Evolutionary conservation across 2,113 vertebrate species (phyloP), one percentile per base, ranked within the genome.

Genomic region (Aegotheles bennettii): DNA sequence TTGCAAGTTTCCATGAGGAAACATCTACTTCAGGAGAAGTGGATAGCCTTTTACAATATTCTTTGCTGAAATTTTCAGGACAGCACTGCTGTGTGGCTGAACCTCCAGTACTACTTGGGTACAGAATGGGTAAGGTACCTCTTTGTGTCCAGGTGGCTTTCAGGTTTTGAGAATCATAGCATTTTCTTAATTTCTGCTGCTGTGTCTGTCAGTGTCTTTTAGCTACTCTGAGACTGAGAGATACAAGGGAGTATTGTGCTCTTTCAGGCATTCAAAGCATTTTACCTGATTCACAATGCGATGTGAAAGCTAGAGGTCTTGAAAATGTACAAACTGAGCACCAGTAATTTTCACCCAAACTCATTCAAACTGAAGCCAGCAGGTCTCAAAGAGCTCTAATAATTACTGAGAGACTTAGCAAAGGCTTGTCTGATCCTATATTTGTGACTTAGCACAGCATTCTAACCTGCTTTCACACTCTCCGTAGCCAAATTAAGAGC

Each of bases 391-490:
- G 71, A 92, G 73, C 59, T 89, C 73, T 96, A 91, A 92, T 95
- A 95, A 96, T 94, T 85, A 92, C 85, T 87, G 87, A 94, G 91
- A 88, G 82, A 91, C 77, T 84, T 91, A 38, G 84, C 78, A 95
- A 96, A 93, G 60, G 75, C 78, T 76, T 95, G 93, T 85, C 88
- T 91, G 84, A 92, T 93, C 79, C 86, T 91, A 93, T 93, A 95
- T 94, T 90, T 88, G 47, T 84, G 87, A 87, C 63, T 85, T 91
- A 85, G 81, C 43, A 59, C 59, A 69, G 24, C 19, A 17, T 59
- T 78, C 48, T 85, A 69, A 47, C 69, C 63, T 65, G 9, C 28
- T 86, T 91, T 83, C 43, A 60, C 64, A 70, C 47, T 67, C 70
- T 76, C 64, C 0, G 2, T 90, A 88, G 87, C 63, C 57, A 87